A percentile compares a stretch with the other conserved stretches of the same genome.
phyloP scores from a whole-genome alignment of 2,797 vertebrate species.

The Delichon dasypus region DNA sequence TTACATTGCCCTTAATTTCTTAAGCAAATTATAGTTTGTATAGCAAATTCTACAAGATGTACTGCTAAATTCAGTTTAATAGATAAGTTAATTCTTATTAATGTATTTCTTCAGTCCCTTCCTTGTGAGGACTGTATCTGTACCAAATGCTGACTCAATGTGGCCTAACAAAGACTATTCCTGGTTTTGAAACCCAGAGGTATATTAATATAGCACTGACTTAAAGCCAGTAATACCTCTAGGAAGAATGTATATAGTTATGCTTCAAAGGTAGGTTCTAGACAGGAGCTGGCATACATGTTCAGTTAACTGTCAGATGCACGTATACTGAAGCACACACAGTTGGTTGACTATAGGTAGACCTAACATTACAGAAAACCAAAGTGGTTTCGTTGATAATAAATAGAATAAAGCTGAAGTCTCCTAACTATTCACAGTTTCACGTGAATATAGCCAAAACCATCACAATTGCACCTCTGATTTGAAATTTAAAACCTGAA shows the following conservation, averaged over 20 bases:
- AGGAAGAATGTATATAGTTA: not conserved
- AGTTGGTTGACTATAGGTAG: not conserved
- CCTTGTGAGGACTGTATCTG: not conserved
- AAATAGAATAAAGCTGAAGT: not conserved
- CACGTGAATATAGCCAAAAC: not conserved
- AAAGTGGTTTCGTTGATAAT: not conserved
- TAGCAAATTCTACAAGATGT: not conserved
- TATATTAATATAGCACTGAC: not conserved
- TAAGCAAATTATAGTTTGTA: not conserved
- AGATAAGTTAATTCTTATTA: not conserved
- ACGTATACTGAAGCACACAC: rapidly evolving
- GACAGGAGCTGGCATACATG: not conserved
- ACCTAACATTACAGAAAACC: not conserved
- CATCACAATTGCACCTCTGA: not conserved
- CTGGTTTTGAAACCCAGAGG: not conserved
- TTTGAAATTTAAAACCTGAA: not conserved
- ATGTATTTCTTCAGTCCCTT: not conserved
- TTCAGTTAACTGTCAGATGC: not conserved
- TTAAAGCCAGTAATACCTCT: not conserved
- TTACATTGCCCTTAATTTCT: not conserved
- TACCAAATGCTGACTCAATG: not conserved
- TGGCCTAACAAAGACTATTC: not conserved
- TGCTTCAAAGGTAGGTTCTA: not conserved
- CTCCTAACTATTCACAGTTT: not conserved
- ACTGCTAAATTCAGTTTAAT: not conserved